Evolutionary conservation across 1,140 invertebrate species (phyloP), one percentile per base, ranked within the genome.

Genomic region (Linepithema humile): DNA sequence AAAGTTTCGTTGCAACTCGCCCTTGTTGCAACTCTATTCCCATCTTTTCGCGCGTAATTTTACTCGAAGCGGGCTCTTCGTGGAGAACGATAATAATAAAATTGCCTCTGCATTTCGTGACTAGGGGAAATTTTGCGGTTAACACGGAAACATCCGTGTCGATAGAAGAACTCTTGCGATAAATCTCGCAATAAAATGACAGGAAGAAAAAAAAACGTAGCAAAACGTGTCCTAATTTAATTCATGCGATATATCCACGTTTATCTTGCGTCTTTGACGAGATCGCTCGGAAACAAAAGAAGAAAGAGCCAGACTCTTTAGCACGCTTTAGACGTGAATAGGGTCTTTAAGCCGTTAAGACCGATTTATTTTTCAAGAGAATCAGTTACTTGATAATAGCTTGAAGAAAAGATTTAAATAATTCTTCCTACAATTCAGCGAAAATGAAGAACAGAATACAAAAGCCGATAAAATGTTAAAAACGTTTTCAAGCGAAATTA

Each of bases 41-140:
- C n/a, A 10, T 55, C 45, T 29, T 40, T 55, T 26, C 20, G 23
- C 23, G 15, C 35, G 10, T 32, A 38, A 38, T 40, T 69, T 67
- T 60, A 17, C 26, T 10, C 40, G 40, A 3, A 40, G 48, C 17
- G 48, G 35, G 48, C 40, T 69, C 48, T 38, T 65, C 35, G 10
- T 40, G 23, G 45, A 12, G 60, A 26, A 29, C 12, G 62, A 78
- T n/a, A n/a, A n/a, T n/a, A 15, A 45, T 78, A 80, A 80, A 57
- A 2, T 69, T 69, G 48, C 62, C 45, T 23, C 45, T 6, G 32
- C 62, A 26, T 80, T 80, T 80, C 75, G 75, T 80, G 75, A 80
- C 75, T 65, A 17, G 7, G 17, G 75, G 48, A 43, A 69, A 70
- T 80, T 80, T 70, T 35, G 75, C 48, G 75, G 29, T 53, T 78